Percentiles rank a stretch among this genome's conserved stretches.
phyloP scores from a whole-genome alignment of 2,888 invertebrate species.

The Pollenia labialis region DNA sequence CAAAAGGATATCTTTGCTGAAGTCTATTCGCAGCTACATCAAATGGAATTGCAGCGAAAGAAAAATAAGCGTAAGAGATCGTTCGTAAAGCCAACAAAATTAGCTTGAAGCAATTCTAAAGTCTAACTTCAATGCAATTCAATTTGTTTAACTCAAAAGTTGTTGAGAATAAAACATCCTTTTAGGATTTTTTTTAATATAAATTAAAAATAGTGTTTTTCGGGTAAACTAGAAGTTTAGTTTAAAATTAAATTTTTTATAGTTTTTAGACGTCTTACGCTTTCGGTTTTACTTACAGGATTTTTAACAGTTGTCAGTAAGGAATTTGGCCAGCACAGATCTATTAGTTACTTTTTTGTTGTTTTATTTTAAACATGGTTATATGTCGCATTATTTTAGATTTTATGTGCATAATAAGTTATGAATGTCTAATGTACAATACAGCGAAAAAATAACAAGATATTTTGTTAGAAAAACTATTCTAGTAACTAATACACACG shows the following conservation, averaged over 20 bases:
- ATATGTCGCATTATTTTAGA: slow-evolving; percentile 2
- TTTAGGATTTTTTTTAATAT: not conserved
- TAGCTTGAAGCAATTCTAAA: slow-evolving; percentile 78
- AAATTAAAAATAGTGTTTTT: too few relatives aligned
- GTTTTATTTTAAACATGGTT: not conserved
- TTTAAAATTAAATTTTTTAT: too few relatives aligned
- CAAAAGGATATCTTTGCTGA: slow-evolving; percentile 93
- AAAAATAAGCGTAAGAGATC: slow-evolving; percentile 87
- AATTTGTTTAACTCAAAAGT: slow-evolving; percentile 14
- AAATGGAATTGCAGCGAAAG: slow-evolving; percentile 88
- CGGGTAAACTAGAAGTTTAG: too few relatives aligned
- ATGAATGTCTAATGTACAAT: slow-evolving; percentile 8
- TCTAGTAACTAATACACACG: slow-evolving; percentile 87
- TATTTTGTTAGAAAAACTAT: not conserved
- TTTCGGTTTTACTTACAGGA: too few relatives aligned
- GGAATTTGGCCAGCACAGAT: too few relatives aligned
- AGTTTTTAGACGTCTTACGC: too few relatives aligned
- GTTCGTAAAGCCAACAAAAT: slow-evolving; percentile 86
- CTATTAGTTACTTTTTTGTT: not conserved
- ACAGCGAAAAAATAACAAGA: not conserved
- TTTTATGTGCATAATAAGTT: slow-evolving; percentile 1
- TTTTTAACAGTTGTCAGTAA: too few relatives aligned
- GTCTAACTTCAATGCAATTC: not conserved
- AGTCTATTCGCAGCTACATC: slow-evolving; percentile 90
- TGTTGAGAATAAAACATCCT: slow-evolving; percentile 41